Evolutionary conservation across 30 jellyfish, hydroid and myxozoan genomes (phyloP), one percentile per base, ranked within the genome.

Genomic region (Hydra vulgaris): DNA sequence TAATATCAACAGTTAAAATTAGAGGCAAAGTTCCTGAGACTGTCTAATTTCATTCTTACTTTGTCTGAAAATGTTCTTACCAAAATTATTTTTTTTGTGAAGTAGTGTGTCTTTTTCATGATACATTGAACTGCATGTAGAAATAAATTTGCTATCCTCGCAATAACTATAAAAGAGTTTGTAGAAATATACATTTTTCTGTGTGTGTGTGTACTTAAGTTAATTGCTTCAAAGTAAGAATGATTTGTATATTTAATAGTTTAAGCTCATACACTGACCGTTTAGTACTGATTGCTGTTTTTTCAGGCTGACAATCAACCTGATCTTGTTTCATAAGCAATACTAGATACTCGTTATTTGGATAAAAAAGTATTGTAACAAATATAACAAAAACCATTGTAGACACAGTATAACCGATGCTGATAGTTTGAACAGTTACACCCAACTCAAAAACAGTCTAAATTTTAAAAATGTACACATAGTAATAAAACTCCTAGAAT

Each of bases 401-500:
- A 25, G 26, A 8, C 26, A 67, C 53, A 17, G 26, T 71, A 26
- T 75, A 75, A 0, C 56, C 23, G 26, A 26, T 23, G 53, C 72
- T 1, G 26, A 75, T 75, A 15, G 83, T 75, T 25, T 18, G 18
- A 5, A 75, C 7, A 1, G 56, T 15, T 4, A 23, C 0, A 7
- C 71, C 83, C 24, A 21, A 17, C 56, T 75, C 83, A 75, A 75
- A 75, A 12, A 25, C 21, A 53, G 66, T 70, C 83, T 75, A 26
- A 22, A 75, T n/a, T 8, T 0, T 0, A 75, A 25, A 25, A 25
- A 0, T 3, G 5, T 5, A 3, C 61, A 40, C 61, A 40, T 40
- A n/a, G n/a, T n/a, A n/a, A n/a, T n/a, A n/a, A n/a, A n/a, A n/a
- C n/a, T n/a, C n/a, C n/a, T n/a, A n/a, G n/a, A n/a, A n/a, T n/a